Conservation (phyloP, 2,797 vertebrate species). For the Coreius guichenoti region DNA sequence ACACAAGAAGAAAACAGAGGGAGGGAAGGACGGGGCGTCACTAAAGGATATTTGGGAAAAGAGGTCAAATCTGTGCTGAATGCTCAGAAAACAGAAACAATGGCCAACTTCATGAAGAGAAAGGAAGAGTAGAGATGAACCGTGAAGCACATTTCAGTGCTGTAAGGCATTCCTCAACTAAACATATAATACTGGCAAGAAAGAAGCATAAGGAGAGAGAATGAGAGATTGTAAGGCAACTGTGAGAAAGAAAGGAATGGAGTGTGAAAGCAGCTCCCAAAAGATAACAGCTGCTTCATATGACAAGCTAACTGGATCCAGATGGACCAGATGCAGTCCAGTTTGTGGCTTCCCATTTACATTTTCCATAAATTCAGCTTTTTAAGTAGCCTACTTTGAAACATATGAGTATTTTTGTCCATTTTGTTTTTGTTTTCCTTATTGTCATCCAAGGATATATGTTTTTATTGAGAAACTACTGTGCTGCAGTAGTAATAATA, state of each 20-base stretch:
- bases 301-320: background rate
- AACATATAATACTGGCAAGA: background rate
- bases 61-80: background rate
- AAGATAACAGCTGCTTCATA: slow-evolving; percentile 18
- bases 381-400: background rate
- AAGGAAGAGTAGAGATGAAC: background rate
- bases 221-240: background rate
- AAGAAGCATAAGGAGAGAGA: background rate
- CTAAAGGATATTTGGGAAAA: background rate
- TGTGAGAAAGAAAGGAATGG: background rate
- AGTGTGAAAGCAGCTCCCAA: background rate
- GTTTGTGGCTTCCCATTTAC: background rate
- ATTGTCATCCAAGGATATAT: background rate
- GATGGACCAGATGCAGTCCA: background rate
- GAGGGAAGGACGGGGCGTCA: background rate
- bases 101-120: background rate
- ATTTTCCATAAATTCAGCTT: background rate
- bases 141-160: background rate
- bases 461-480: no score
- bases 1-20: background rate
- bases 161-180: background rate
- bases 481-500: no score
- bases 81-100: slow-evolving; percentile 8
- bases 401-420: background rate
- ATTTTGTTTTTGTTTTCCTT: background rate